phyloP scores from a whole-genome alignment of 2,888 invertebrate species.

The Eurytoma adleriae region DNA sequence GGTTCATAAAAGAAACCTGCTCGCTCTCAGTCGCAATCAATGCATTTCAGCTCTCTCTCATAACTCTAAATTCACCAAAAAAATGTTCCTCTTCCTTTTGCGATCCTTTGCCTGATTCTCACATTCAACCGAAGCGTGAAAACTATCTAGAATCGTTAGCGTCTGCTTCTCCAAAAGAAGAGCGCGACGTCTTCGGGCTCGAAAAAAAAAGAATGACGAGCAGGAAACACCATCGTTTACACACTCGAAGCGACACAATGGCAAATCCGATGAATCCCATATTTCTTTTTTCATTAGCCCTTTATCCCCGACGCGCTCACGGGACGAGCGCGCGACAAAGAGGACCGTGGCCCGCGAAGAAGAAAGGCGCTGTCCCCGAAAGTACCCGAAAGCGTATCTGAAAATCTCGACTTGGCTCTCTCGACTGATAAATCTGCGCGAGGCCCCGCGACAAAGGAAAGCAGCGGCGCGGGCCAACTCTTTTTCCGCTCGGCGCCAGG shows the following conservation, averaged over 20 bases:
- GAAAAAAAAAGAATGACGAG: conserved; percentile 1
- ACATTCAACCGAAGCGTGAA: conserved; percentile 47
- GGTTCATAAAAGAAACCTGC: conserved; percentile 14
- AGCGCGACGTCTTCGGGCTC: not conserved
- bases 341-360: not conserved
- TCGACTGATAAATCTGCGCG: conserved; percentile 52
- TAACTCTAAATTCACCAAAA: conserved; percentile 46
- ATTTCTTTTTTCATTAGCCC: conserved; percentile 58
- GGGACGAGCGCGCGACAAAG: conserved; percentile 16
- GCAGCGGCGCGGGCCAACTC: conserved; percentile 45
- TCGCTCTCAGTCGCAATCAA: conserved; percentile 34
- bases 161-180: conserved; percentile 14
- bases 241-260: conserved; percentile 31
- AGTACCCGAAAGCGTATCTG: conserved; percentile 41
- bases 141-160: conserved; percentile 56
- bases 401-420: conserved; percentile 33
- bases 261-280: conserved; percentile 51
- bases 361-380: not conserved
- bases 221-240: conserved; percentile 6
- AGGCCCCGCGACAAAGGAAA: conserved; percentile 42
- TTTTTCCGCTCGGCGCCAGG: conserved; percentile 41
- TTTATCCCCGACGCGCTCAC: conserved; percentile 26
- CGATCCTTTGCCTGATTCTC: conserved; percentile 27
- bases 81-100: not conserved
- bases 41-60: conserved; percentile 28